Evolutionary conservation across 2,888 invertebrate species (phyloP), one percentile per base, ranked within the genome.

Genomic region (Meandrusa payeni): DNA sequence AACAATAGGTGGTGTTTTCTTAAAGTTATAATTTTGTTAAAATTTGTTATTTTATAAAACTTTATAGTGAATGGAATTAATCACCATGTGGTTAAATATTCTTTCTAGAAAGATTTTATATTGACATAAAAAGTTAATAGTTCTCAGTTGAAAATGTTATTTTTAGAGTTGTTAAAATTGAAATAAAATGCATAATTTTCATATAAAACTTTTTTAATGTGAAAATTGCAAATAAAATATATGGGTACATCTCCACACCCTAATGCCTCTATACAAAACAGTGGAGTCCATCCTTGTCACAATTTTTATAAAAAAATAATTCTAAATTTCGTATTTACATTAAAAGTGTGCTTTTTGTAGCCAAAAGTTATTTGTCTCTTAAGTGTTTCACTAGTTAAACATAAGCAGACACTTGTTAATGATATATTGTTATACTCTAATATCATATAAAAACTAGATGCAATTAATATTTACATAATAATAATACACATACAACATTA

Each of bases 221-320:
- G 69, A 64, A 76, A 72, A 72, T 74, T 73, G 65, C 65, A 67
- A 72, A 68, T 64, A 51, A 59, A 62, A 64, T 65, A 60, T 55
- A 51, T 45, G 59, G 68, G 59, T 58, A 63, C 52, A 54, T 55
- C 55, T 56, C 55, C 57, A 59, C 53, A 62, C 54, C 58, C 55
- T 60, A 65, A 68, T 59, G 59, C 60, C 22, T 67, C 64, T 58
- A 56, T 61, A 70, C 59, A 74, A 69, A 72, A 69, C 61, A 62
- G 64, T 64, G 64, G 65, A 68, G 65, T 59, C 40, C 46, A 46
- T 61, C 47, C 55, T 62, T 64, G 64, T 70, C 63, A 70, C n/a
- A n/a, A n/a, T 70, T 76, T 69, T 57, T 57, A 62, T 81, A 81
- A 65, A 83, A 82, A 83, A 82, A 82, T 80, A 80, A 74, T 69